phyloP scores from a whole-genome alignment of 2,113 vertebrate genomes.

The Microtus richardsoni region DNA sequence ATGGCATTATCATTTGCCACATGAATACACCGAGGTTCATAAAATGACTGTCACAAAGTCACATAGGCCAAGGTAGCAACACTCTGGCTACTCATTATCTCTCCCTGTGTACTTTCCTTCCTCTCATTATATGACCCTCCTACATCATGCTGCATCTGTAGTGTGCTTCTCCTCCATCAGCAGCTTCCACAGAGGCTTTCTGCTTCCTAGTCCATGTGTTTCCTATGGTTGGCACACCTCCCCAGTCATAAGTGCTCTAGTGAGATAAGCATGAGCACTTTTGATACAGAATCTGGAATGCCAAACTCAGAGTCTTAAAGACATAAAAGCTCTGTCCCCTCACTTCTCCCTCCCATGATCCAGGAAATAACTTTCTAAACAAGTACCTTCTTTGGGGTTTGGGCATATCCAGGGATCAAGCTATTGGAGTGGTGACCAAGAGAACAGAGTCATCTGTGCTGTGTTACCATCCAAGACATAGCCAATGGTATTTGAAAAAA shows the following conservation, averaged over 20 bases:
- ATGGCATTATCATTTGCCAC: neutral
- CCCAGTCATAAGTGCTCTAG: too few relatives aligned
- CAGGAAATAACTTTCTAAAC: neutral
- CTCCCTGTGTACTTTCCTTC: too few relatives aligned
- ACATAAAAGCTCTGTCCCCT: too few relatives aligned
- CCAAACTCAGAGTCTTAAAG: neutral
- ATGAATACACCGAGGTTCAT: neutral
- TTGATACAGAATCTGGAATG: neutral
- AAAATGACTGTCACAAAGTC: neutral
- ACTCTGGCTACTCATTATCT: rapidly evolving
- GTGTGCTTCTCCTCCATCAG: neutral
- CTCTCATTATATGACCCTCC: neutral
- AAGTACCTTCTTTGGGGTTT: neutral
- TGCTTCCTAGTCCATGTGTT: neutral
- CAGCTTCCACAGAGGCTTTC: neutral
- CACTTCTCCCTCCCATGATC: neutral
- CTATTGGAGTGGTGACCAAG: too few relatives aligned
- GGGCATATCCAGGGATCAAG: neutral
- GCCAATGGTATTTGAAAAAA: neutral
- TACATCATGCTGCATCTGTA: neutral
- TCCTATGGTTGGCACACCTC: neutral
- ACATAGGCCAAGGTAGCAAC: too few relatives aligned
- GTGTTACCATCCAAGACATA: too few relatives aligned
- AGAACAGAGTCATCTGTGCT: neutral
- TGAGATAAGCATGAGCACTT: neutral